These are phyloP conservation scores for Stomatorhinus ivindoensis DNA, from an alignment of 2,113 vertebrate genomes.

Conservation along the genomic window DNA sequence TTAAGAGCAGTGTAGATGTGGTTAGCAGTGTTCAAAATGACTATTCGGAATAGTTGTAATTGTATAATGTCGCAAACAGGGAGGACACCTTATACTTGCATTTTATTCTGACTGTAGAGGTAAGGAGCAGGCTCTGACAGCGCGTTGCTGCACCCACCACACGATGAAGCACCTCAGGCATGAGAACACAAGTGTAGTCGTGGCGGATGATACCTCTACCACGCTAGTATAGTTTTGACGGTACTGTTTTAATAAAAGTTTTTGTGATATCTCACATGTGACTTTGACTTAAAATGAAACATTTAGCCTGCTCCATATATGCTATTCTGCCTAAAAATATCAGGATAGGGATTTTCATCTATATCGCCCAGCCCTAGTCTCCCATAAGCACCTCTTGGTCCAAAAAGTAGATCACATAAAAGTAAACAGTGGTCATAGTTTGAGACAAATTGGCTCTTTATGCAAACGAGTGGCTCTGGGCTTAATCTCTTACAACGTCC, in stretches of 20 bases:
- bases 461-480: not conserved
- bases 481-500: not conserved
- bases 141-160: too few species aligned
- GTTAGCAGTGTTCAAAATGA: too few species aligned
- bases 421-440: not conserved
- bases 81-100: too few species aligned
- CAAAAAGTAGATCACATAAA: not conserved
- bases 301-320: not conserved
- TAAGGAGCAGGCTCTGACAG: too few species aligned
- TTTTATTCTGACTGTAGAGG: too few species aligned
- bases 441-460: not conserved
- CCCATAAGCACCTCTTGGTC: not conserved
- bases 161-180: too few species aligned
- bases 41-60: too few species aligned
- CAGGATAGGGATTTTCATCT: not conserved
- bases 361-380: not conserved
- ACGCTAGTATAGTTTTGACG: not conserved
- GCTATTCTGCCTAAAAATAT: not conserved
- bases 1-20: too few species aligned
- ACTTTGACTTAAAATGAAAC: not conserved
- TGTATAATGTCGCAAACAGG: too few species aligned
- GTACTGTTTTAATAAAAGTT: not conserved
- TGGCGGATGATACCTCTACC: too few species aligned
- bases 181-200: too few species aligned
- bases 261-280: not conserved